phyloP scores from a whole-genome alignment of 2,113 vertebrate species.

The Gymnogyps californianus region DNA sequence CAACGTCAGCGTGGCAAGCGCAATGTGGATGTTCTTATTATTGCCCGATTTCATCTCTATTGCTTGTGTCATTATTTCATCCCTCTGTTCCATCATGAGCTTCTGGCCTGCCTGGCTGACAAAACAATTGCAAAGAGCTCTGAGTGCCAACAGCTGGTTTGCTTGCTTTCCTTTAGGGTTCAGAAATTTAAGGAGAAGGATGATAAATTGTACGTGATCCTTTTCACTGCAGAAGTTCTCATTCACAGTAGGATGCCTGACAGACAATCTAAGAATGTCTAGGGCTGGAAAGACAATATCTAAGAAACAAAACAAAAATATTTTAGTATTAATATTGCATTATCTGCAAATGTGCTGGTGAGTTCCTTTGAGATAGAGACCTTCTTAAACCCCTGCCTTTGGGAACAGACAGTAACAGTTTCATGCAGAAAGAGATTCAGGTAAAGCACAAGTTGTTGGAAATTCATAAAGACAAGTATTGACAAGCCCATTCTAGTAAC shows the following conservation, averaged over 20 bases:
- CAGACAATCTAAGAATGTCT: constrained; percentile 92
- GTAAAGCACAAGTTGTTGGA: background rate
- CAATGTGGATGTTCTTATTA: constrained; percentile 97
- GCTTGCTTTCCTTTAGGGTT: constrained; percentile 86
- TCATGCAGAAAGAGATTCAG: background rate
- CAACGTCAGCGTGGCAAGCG: constrained; percentile 89
- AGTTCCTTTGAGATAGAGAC: background rate
- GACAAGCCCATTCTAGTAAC: background rate
- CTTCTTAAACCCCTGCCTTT: background rate
- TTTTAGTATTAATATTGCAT: background rate
- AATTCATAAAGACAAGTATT: background rate
- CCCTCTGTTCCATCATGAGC: constrained; percentile 89
- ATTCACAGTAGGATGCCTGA: constrained; percentile 91
- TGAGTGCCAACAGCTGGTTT: constrained; percentile 93
- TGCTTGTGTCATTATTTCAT: constrained; percentile 85
- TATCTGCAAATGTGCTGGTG: background rate
- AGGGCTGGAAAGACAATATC: constrained; percentile 96
- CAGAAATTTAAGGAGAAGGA: constrained; percentile 88
- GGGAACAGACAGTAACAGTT: background rate
- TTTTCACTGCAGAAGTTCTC: constrained; percentile 90
- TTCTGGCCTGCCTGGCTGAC: constrained; percentile 79
- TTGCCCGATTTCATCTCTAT: constrained; percentile 82
- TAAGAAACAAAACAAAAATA: constrained; percentile 60
- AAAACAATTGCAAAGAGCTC: constrained; percentile 96
- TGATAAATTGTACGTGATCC: constrained; percentile 84